Conservation (phyloP, 2,113 vertebrate species). For the Charadrius vociferus region DNA sequence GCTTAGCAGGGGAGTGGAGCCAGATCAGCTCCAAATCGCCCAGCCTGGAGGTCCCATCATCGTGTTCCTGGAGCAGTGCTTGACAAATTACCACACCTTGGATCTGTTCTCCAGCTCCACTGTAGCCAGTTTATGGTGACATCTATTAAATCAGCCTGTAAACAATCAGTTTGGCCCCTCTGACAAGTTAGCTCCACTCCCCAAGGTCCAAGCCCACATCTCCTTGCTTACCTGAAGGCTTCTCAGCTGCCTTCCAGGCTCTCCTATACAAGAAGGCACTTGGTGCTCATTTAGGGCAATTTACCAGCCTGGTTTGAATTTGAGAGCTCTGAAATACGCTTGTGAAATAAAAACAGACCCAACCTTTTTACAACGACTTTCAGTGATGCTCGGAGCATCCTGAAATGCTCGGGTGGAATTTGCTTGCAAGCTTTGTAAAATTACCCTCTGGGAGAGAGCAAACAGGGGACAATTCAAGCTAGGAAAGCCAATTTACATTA, state of each 20-base stretch:
- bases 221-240: neutral
- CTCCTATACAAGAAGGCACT: neutral
- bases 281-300: neutral
- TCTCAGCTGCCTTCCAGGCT: neutral
- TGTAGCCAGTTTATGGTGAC: neutral
- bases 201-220: neutral
- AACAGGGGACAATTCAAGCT: neutral
- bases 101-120: neutral
- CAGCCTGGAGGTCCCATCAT: neutral
- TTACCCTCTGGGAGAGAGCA: neutral
- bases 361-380: neutral
- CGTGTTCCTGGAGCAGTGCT: rapidly evolving
- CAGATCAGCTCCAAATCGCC: rapidly evolving
- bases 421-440: neutral
- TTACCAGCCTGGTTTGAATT: neutral
- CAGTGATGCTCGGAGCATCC: neutral
- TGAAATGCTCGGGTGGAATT: neutral
- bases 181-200: neutral
- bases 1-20: neutral
- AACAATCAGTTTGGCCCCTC: neutral
- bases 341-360: neutral
- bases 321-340: neutral
- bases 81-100: neutral
- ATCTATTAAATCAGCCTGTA: neutral
- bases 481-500: neutral